phyloP scores from a whole-genome alignment of 2,797 vertebrate genomes.

The Eupleurogrammus muticus region DNA sequence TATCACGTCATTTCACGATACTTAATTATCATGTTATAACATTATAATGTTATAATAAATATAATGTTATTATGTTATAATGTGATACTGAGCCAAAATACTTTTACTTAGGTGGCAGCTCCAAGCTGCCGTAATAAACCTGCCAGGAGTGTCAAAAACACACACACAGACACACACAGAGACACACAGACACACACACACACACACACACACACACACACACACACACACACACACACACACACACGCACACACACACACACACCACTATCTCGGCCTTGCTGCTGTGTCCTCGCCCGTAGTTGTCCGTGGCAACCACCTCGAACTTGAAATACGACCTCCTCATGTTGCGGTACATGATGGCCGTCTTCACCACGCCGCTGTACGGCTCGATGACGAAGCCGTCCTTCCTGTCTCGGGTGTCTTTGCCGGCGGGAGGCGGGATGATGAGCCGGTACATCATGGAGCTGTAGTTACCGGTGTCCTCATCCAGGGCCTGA shows the following conservation, averaged over 20 bases:
- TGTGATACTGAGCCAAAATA: no score
- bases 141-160: neutral
- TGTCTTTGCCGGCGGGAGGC: constrained; percentile 83
- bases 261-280: constrained; percentile 94
- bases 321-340: constrained; percentile 97
- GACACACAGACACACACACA: constrained; percentile 28
- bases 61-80: no score
- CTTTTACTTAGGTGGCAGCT: no score
- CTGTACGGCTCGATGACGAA: constrained; percentile 95
- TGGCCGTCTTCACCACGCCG: constrained; percentile 96
- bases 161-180: constrained; percentile 83
- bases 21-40: no score
- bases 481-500: constrained; percentile 94
- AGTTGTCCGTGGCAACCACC: constrained; percentile 94
- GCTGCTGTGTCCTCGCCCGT: constrained; percentile 93
- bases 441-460: constrained; percentile 92
- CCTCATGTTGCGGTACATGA: constrained; percentile 98
- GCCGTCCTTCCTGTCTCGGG: constrained; percentile 88
- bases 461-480: constrained; percentile 95
- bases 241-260: constrained; percentile 74
- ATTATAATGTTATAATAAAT: no score
- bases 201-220: constrained; percentile 86
- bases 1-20: no score
- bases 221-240: constrained; percentile 83
- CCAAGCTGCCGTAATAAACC: no score